Conservation (phyloP, 2,888 invertebrate species). For the Rhingia rostrata region DNA sequence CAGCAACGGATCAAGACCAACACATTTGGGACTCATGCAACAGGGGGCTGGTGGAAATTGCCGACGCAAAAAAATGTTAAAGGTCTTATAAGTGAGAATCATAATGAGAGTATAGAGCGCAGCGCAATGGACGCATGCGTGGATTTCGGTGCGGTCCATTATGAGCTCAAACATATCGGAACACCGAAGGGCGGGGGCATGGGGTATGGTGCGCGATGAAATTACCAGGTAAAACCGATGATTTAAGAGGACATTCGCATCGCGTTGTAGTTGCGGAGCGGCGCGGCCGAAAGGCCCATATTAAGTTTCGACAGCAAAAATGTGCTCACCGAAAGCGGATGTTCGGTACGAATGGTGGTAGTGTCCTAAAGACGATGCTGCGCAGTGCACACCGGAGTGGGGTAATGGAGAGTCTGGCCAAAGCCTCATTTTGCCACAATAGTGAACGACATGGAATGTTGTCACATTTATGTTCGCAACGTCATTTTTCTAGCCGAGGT, state of each 20-base stretch:
- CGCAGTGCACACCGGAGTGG: background rate
- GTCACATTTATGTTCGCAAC: slow-evolving; percentile 76
- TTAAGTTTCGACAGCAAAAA: slow-evolving; percentile 68
- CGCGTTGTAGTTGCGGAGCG: slow-evolving; percentile 46
- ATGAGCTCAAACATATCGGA: background rate
- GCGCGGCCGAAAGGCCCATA: slow-evolving; percentile 58
- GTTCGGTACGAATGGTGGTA: slow-evolving; percentile 9
- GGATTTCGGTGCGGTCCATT: slow-evolving; percentile 66
- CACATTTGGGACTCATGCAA: slow-evolving; percentile 49
- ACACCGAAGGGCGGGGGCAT: background rate
- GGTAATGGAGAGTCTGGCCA: background rate
- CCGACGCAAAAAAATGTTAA: slow-evolving; percentile 24
- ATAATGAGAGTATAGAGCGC: slow-evolving; percentile 63
- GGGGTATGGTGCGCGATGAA: slow-evolving; percentile 22
- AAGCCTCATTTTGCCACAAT: slow-evolving; percentile 62
- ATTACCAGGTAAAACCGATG: slow-evolving; percentile 64
- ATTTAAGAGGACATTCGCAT: slow-evolving; percentile 68
- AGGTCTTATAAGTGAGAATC: slow-evolving; percentile 65
- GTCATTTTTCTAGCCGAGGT: slow-evolving; percentile 75
- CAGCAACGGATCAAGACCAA: slow-evolving; percentile 61
- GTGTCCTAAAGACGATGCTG: slow-evolving; percentile 38
- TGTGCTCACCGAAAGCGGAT: slow-evolving; percentile 58
- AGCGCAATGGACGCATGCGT: slow-evolving; percentile 40
- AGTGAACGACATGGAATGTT: slow-evolving; percentile 75
- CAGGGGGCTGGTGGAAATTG: slow-evolving; percentile 35